Base-by-base conservation (phyloP, 2,113 vertebrate species). In the Dryoscopus gambensis region DNA sequence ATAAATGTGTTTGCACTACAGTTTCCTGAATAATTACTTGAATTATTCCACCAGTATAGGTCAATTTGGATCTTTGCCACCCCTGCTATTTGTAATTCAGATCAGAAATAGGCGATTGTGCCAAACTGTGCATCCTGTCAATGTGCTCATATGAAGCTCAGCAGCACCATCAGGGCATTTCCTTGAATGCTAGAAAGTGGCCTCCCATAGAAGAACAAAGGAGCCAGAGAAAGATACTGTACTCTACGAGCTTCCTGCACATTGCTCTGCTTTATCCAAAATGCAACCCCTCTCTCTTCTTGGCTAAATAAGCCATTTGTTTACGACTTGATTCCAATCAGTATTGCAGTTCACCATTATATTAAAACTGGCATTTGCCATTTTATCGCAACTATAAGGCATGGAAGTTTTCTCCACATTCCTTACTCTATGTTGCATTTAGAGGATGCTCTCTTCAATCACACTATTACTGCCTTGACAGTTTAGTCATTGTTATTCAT, bases 401-500 rank as follows among this genome's bases (percentile, higher is more conserved):
- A 69, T 88, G 90, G 77, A 91, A 49, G 60, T 52, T 95, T 95
- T 84, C 46, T 88, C 42, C 71, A 35, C 92, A 69, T 95, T 95
- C 82, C 39, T 92, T 68, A 62, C 67, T 64, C 55, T 74, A 68
- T 87, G 64, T 93, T 95, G 62, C 44, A 50, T 87, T 96, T 96
- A 92, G 56, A 93, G 60, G 87, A 94, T 95, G 81, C 68, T 78
- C 40, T 91, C 67, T 87, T 84, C 59, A 90, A 73, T 97, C 89
- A 94, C 65, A 57, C 83, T 64, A 40, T 95, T 89, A 90, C 90
- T 95, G 59, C 73, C 92, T 87, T 92, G 39, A 88, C 85, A 91
- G 74, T 93, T 91, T 67, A 96, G 94, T 80, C 79, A 93, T 86
- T 93, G 88, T 92, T 97, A 93, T 97, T 97, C 97, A 95, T 92